These are phyloP conservation scores for Eudasyphora cyanicolor DNA, from an alignment of 2,888 invertebrate species.

Conservation along the genomic window DNA sequence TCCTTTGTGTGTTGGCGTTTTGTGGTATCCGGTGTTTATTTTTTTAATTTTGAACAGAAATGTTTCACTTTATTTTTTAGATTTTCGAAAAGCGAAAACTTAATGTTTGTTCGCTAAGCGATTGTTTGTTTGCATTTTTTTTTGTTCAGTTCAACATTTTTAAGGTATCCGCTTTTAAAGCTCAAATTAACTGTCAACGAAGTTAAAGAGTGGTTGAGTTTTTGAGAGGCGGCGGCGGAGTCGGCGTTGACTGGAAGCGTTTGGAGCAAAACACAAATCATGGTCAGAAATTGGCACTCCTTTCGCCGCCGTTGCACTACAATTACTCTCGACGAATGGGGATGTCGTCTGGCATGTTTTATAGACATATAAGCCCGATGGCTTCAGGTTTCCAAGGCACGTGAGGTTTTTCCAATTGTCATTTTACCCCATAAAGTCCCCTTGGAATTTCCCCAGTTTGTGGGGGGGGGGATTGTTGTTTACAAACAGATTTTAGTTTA, in stretches of 20 bases:
- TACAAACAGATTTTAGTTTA: no score
- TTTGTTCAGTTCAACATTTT: conserved; percentile 29
- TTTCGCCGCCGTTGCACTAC: conserved; percentile 11
- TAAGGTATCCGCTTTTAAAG: conserved; percentile 34
- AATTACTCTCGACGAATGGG: background rate
- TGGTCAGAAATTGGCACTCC: conserved; percentile 54
- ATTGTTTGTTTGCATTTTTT: conserved; percentile 23
- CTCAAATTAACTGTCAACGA: conserved; percentile 27
- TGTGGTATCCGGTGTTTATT: conserved; percentile 65
- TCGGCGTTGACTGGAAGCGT: no score
- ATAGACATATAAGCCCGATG: no score
- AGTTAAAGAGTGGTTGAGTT: no score
- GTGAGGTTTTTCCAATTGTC: background rate
- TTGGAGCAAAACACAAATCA: conserved; percentile 30
- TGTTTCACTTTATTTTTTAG: background rate
- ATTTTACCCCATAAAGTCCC: background rate
- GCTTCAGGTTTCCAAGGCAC: background rate
- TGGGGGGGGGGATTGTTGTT: no score
- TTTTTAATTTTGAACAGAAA: background rate
- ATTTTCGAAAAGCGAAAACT: background rate
- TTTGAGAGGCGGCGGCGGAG: no score
- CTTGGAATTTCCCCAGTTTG: background rate
- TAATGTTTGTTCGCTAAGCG: conserved; percentile 13
- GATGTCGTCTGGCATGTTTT: background rate
- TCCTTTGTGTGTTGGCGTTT: conserved; percentile 61